Evolutionary conservation across 2,888 invertebrate species (phyloP).

Genomic region (Perithous albicinctus): DNA sequence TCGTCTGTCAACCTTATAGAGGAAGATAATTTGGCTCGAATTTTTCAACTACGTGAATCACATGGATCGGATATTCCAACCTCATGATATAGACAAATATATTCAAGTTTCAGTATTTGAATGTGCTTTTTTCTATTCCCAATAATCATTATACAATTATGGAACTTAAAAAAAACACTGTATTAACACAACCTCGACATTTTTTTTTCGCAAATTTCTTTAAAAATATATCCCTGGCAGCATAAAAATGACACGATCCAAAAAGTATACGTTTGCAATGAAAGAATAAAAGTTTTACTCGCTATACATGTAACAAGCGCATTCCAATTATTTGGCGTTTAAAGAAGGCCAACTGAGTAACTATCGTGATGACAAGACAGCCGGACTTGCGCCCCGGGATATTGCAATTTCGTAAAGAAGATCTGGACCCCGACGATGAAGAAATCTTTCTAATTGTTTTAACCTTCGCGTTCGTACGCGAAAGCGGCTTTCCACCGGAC

Average conservation of each 20-base stretch:
- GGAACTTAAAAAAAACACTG: neutral
- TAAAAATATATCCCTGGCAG: neutral
- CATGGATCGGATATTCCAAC: neutral
- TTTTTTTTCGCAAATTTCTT: neutral
- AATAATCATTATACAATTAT: neutral
- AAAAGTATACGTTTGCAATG: neutral
- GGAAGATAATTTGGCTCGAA: neutral
- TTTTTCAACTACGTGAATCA: neutral
- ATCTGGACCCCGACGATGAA: conserved; percentile 52
- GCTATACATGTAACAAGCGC: neutral
- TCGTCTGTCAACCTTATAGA: neutral
- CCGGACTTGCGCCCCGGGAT: conserved; percentile 3
- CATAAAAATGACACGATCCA: neutral
- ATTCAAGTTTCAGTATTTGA: neutral
- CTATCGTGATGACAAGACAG: conserved; percentile 10
- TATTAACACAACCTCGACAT: neutral
- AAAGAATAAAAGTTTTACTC: neutral
- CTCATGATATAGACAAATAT: neutral
- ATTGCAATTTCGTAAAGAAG: conserved; percentile 45
- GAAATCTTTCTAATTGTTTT: conserved; percentile 60
- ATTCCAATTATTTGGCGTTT: neutral
- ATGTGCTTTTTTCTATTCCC: neutral
- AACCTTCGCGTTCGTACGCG: conserved; percentile 46
- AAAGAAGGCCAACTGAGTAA: conserved; percentile 8
- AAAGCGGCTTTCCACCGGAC: conserved; percentile 53